Evolutionary conservation across 2,888 invertebrate genomes (phyloP).

Genomic region (Hymenopus coronatus): DNA sequence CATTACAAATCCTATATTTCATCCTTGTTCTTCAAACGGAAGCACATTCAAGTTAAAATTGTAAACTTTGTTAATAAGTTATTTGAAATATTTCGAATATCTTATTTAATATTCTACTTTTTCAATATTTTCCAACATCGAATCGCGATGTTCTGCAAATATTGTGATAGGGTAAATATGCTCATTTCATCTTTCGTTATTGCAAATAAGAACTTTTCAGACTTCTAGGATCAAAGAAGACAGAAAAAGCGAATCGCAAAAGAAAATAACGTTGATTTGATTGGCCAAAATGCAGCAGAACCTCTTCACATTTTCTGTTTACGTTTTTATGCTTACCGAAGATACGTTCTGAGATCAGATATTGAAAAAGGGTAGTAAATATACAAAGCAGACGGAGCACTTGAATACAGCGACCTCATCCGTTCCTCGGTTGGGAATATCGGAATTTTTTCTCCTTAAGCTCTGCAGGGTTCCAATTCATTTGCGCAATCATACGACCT

Average conservation of each 20-base stretch:
- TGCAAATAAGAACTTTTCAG: neutral
- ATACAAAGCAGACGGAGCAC: neutral
- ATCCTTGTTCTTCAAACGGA: too few species aligned
- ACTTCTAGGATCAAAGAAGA: neutral
- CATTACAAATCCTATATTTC: too few species aligned
- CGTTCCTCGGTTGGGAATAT: neutral
- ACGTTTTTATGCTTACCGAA: neutral
- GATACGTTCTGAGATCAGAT: neutral
- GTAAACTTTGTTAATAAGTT: too few species aligned
- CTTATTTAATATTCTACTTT: too few species aligned
- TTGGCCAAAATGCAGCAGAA: neutral
- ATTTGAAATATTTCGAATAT: too few species aligned
- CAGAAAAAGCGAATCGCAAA: neutral
- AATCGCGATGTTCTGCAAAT: neutral
- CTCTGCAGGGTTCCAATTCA: neutral
- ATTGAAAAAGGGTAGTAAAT: neutral
- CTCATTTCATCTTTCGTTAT: neutral
- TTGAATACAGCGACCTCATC: neutral
- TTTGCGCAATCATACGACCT: neutral
- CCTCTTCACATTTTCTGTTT: neutral
- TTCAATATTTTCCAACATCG: neutral
- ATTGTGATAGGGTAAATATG: neutral
- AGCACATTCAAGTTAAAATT: too few species aligned
- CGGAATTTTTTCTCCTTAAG: neutral
- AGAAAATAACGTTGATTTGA: neutral